These are phyloP conservation scores for Ricordea florida DNA, from an alignment of 92 coral and sea anemone species.

Conservation along the genomic window DNA sequence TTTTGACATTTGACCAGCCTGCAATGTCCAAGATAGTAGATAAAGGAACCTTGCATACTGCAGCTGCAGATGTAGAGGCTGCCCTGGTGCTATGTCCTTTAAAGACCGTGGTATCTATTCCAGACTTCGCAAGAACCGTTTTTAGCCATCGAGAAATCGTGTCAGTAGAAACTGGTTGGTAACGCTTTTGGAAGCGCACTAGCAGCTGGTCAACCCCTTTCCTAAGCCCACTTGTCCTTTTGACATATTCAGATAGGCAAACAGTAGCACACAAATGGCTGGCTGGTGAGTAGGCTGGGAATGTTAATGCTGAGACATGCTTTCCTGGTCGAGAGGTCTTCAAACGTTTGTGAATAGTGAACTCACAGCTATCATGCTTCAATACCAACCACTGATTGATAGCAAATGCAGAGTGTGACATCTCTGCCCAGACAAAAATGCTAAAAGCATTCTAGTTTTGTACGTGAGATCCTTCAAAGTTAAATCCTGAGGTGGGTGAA, in stretches of 20 bases:
- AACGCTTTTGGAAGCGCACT: conserved; percentile 17
- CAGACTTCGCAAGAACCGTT: neutral
- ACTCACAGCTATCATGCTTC: too few relatives aligned
- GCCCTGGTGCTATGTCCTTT: neutral
- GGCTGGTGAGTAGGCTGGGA: conserved; percentile 19
- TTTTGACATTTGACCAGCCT: neutral
- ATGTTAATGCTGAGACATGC: conserved; percentile 4
- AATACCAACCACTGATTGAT: too few relatives aligned
- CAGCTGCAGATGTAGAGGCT: neutral
- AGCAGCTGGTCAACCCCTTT: conserved; percentile 16
- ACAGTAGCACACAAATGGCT: neutral
- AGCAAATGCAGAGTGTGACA: too few relatives aligned
- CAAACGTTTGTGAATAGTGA: too few relatives aligned
- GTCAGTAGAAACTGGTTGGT: neutral
- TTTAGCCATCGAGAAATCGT: neutral
- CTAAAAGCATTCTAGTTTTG: too few relatives aligned
- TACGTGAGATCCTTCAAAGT: too few relatives aligned
- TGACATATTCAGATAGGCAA: conserved; percentile 1
- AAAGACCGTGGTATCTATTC: neutral
- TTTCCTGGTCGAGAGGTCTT: conserved; percentile 40
- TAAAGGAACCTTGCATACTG: neutral
- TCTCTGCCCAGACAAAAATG: too few relatives aligned
- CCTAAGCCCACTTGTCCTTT: conserved; percentile 7
- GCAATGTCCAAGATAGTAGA: neutral
- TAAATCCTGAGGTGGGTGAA: too few relatives aligned